Evolutionary conservation across 2,888 invertebrate genomes (phyloP).

Genomic region (Idaea aversata): DNA sequence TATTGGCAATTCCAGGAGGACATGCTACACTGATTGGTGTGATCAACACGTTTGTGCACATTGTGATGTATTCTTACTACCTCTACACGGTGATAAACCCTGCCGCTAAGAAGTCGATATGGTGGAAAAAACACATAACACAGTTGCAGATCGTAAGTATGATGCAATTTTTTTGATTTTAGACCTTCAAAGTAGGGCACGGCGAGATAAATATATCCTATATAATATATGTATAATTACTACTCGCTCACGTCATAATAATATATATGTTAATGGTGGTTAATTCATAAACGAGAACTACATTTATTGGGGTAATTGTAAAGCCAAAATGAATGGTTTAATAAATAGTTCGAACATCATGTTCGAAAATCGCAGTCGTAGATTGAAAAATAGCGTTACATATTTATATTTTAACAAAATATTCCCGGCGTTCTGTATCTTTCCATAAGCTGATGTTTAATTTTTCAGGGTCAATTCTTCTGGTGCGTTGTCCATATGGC

Average conservation of each 20-base stretch:
- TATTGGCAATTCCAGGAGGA: slow-evolving; percentile 78
- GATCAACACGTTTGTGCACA: slow-evolving; percentile 87
- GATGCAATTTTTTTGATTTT: background rate
- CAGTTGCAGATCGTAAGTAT: slow-evolving; percentile 87
- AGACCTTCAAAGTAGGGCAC: no score
- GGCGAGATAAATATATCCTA: no score
- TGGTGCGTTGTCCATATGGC: slow-evolving; percentile 78
- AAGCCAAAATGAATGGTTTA: no score
- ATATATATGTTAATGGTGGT: no score
- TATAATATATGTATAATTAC: no score
- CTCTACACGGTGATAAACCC: slow-evolving; percentile 87
- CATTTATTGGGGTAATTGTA: no score
- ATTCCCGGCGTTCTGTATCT: background rate
- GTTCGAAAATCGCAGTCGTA: no score
- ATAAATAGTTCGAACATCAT: no score
- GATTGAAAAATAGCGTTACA: background rate
- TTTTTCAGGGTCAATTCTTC: slow-evolving; percentile 82
- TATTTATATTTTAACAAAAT: background rate
- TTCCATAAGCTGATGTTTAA: background rate
- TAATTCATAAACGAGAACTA: no score
- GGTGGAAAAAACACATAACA: slow-evolving; percentile 94
- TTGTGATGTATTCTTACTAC: slow-evolving; percentile 92
- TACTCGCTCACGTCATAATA: no score
- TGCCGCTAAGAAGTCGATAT: slow-evolving; percentile 83
- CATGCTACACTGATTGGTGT: slow-evolving; percentile 83